Evolutionary conservation across 2,888 invertebrate species (phyloP), one percentile per base, ranked within the genome.

Genomic region (Cryptocheilus praepositus): DNA sequence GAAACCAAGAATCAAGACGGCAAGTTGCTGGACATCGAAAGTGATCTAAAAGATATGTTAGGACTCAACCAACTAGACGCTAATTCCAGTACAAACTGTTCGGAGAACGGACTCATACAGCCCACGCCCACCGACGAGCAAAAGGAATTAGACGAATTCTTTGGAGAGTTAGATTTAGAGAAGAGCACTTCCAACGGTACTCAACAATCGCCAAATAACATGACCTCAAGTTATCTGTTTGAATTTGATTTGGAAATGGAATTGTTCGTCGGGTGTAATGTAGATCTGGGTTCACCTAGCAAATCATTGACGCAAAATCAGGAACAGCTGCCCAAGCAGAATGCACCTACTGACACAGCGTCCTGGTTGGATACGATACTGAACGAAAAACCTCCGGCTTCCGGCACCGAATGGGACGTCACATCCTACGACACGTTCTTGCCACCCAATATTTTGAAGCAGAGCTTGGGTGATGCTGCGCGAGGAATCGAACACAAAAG

Each of bases 371-470:
- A 84, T 63, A 85, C 87, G 22, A 85, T 87, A 60, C 67, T 87
- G 1, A 81, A 82, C 55, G 79, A 74, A 7, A 74, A 80, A 36
- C 67, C 25, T 19, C 19, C 69, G 21, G 53, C 43, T 21, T 59
- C 67, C n/a, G 78, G 56, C 51, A 67, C 46, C 4, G 86, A 85
- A 18, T 87, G 84, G 85, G 85, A 84, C 52, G 71, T 76, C 18
- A 71, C 86, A 49, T 78, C 83, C 3, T 76, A 78, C 5, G 85
- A 88, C 45, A 85, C 86, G 11, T 88, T 88, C 69, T 74, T 88
- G 64, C 88, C 88, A 25, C 79, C 86, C 1, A 84, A 80, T 55
- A 86, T 88, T 73, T 72, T 88, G 52, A 87, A 87, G 61, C 87
- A 88, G 68, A 88, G 86, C 70, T 77, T 88, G 0, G 86, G 86